Percentiles rank a stretch among this genome's conserved stretches.
phyloP scores from a whole-genome alignment of 2,797 vertebrate genomes.

The Propithecus deckenii region DNA sequence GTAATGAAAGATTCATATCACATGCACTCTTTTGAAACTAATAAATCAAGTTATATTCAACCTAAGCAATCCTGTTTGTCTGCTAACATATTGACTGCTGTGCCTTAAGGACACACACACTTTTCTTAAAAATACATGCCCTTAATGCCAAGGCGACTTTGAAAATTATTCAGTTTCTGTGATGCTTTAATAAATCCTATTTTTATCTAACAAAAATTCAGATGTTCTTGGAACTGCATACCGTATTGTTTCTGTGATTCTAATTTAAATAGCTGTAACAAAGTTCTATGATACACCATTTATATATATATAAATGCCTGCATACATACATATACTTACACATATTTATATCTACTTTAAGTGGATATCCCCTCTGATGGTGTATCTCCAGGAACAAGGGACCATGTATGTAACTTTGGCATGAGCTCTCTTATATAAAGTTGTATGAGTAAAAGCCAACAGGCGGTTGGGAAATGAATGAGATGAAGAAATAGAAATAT shows the following conservation, averaged over 20 bases:
- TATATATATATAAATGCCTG: neutral
- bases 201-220: neutral
- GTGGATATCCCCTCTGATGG: neutral
- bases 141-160: constrained; percentile 23
- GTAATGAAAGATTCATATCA: neutral
- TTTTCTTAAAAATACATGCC: neutral
- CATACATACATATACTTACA: neutral
- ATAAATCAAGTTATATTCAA: neutral
- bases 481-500: neutral
- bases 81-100: neutral
- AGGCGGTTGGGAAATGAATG: neutral
- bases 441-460: neutral
- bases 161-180: neutral
- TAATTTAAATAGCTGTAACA: neutral
- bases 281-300: neutral
- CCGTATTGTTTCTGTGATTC: neutral
- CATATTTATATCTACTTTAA: neutral
- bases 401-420: neutral
- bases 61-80: neutral
- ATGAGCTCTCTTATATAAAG: neutral
- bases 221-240: neutral
- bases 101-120: neutral
- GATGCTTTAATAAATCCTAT: neutral
- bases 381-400: neutral
- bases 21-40: neutral